These are phyloP conservation scores for Nanorana parkeri DNA, from an alignment of 2,113 vertebrate species.

Conservation along the genomic window DNA sequence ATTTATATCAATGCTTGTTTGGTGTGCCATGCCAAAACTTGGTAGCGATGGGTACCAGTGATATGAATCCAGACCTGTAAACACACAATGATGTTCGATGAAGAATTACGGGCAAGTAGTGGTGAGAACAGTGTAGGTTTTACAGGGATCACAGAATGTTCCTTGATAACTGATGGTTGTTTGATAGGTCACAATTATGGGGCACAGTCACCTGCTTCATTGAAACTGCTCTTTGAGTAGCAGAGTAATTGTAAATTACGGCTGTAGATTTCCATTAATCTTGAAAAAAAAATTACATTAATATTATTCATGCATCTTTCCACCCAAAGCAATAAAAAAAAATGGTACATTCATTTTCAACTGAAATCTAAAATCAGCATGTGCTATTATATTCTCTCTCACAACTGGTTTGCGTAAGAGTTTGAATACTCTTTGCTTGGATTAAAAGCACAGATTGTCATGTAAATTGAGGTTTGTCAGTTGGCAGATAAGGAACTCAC, in stretches of 20 bases:
- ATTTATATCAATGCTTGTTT: no score
- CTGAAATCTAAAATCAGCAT: slow-evolving; percentile 31
- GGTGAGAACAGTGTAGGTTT: no score
- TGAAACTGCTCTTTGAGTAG: slow-evolving; percentile 17
- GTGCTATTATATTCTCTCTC: slow-evolving; percentile 31
- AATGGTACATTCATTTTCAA: slow-evolving; percentile 28
- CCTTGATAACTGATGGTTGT: slow-evolving; percentile 29
- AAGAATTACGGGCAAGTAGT: no score
- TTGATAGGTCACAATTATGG: no score
- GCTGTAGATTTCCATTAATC: slow-evolving; percentile 45
- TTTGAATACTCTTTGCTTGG: slow-evolving; percentile 23
- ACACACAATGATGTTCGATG: no score
- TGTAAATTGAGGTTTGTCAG: slow-evolving; percentile 49
- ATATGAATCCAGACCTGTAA: no score
- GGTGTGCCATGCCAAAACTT: no score
- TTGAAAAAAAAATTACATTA: not conserved
- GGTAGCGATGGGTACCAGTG: no score
- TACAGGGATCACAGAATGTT: not conserved
- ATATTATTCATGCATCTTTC: slow-evolving; percentile 14
- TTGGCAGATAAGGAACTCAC: slow-evolving; percentile 46
- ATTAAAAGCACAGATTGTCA: slow-evolving; percentile 47
- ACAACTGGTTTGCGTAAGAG: slow-evolving; percentile 43
- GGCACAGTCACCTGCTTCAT: no score
- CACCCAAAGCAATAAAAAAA: slow-evolving; percentile 26
- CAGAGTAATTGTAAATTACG: no score